A percentile compares a stretch with the other conserved stretches of the same genome.
Conservation (phyloP, 2,797 vertebrate species). For the Neosalanx taihuensis region DNA sequence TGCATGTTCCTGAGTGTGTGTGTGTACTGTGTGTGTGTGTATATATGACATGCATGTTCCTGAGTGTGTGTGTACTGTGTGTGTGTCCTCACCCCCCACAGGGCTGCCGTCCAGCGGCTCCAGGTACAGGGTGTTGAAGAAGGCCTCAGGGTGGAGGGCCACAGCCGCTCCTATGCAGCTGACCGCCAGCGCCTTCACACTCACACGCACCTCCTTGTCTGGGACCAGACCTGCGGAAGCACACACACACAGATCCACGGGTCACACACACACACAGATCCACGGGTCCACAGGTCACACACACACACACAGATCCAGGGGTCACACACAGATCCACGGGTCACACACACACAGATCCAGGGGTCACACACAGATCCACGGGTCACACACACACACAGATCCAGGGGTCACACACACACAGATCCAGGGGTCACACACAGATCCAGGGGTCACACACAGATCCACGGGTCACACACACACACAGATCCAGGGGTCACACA, state of each 20-base stretch:
- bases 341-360: slow-evolving; percentile 73
- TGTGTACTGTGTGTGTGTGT: not conserved
- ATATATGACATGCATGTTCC: too few relatives aligned
- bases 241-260: slow-evolving; percentile 5
- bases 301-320: slow-evolving; percentile 63
- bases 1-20: not conserved
- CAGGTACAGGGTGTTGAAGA: slow-evolving; percentile 91
- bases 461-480: not conserved
- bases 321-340: slow-evolving; percentile 74
- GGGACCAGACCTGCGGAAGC: slow-evolving; percentile 80
- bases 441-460: slow-evolving; percentile 61
- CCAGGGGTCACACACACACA: not conserved
- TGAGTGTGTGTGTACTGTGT: not conserved
- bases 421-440: slow-evolving; percentile 58
- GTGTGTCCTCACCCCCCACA: slow-evolving; percentile 67
- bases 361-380: too few relatives aligned
- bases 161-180: slow-evolving; percentile 90
- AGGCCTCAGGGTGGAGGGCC: slow-evolving; percentile 88
- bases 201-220: slow-evolving; percentile 93
- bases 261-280: slow-evolving; percentile 1
- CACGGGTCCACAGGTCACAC: not conserved
- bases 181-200: slow-evolving; percentile 94
- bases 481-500: not conserved
- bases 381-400: not conserved
- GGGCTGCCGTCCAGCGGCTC: slow-evolving; percentile 76